Base-by-base conservation (phyloP, 1,140 invertebrate genomes). In the Alviniconcha marisindica region DNA sequence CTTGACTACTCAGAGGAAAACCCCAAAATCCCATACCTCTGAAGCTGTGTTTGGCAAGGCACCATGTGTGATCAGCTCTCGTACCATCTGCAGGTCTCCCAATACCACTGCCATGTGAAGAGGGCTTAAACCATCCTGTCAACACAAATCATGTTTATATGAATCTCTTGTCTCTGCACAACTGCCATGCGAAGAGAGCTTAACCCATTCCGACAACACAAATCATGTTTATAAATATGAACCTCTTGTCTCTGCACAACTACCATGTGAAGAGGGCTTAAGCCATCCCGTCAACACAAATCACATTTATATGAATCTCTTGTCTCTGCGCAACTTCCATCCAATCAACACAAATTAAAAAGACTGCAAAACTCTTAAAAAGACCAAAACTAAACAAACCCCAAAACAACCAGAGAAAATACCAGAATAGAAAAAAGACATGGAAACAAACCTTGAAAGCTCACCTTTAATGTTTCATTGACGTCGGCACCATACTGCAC, bases 71-170 rank as follows among this genome's bases (percentile, higher is more conserved):
- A 80, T 80, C 2, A 80, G 78, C 28, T 80, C 78, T 44, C 56
- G 56, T 24, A 80, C 78, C 78, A 80, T 80, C 78, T 80, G 78
- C 1, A 80, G 78, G 42, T 80, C 40, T 28, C 78, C 78, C 24
- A 80, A 44, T 0, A 80, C 78, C 31, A 80, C 78, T 14, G 78
- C 78, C 54, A 80, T 21, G 28, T 80, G 78, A 31, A 80, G 60
- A 7, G 78, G 56, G 40, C 78, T 80, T 14, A 80, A 31, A 15
- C 78, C 78, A 44, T 80, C 78, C 78, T 80, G 60, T 56, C 24
- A 63, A 18, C 28, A n/a, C 24, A n/a, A 66, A 33, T 7, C 24
- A 66, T 33, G 31, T 33, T n/a, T n/a, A n/a, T n/a, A n/a, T n/a
- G n/a, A n/a, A n/a, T n/a, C n/a, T n/a, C n/a, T n/a, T n/a, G n/a